Conservation (phyloP, 2,888 invertebrate genomes). For the Phrixothrix hirtus region DNA sequence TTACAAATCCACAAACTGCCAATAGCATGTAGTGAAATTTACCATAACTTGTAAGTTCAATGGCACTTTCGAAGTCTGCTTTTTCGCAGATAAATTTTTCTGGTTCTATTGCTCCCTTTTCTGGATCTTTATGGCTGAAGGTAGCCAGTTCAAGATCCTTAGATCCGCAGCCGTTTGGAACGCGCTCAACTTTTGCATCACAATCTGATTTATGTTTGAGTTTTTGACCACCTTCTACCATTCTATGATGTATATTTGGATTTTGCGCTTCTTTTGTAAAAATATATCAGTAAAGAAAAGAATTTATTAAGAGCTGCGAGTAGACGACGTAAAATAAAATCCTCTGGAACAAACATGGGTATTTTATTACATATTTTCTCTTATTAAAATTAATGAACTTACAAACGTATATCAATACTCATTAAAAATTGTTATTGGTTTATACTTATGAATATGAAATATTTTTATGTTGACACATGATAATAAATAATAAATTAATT, state of each 20-base stretch:
- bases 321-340: conserved; percentile 42
- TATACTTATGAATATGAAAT: too few relatives aligned
- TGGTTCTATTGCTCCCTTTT: conserved; percentile 1
- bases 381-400: neutral
- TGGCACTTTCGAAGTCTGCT: conserved; percentile 86
- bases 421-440: too few relatives aligned
- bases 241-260: conserved; percentile 66
- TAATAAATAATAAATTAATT: neutral
- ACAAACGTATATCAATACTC: too few relatives aligned
- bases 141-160: conserved; percentile 61
- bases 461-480: too few relatives aligned
- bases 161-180: conserved; percentile 76
- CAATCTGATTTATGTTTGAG: conserved; percentile 73
- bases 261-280: conserved; percentile 29
- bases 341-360: conserved; percentile 44
- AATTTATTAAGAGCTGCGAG: conserved; percentile 51
- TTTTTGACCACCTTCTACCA: conserved; percentile 88
- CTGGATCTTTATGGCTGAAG: conserved; percentile 40
- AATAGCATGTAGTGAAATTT: conserved; percentile 88
- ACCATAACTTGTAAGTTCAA: conserved; percentile 85
- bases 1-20: conserved; percentile 91
- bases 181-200: conserved; percentile 86
- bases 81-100: conserved; percentile 60
- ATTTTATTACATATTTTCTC: neutral
- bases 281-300: conserved; percentile 38